Evolutionary conservation across 2,888 invertebrate genomes (phyloP), one percentile per base, ranked within the genome.

Genomic region (Drosophila tripunctata): DNA sequence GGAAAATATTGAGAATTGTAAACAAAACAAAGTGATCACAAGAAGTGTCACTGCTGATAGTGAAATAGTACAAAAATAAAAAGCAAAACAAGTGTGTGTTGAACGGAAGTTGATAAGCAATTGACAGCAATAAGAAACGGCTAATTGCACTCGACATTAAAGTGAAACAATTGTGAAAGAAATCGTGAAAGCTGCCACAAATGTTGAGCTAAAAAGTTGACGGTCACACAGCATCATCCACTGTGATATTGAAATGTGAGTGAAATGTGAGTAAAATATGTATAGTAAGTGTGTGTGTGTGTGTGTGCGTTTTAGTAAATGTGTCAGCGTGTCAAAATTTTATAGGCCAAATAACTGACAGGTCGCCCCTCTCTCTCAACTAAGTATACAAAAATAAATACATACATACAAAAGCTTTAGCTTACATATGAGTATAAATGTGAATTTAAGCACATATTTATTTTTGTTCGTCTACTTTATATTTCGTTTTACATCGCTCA

Each of bases 261-360:
- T 35, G 12, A 15, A 33, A 52, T 22, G 27, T 5, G 3, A 33
- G 10, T 33, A 15, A 3, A 44, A 54, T 40, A 12, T 17, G 5
- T 22, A 75, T 51, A n/a, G n/a, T n/a, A n/a, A n/a, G n/a, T n/a
- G n/a, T n/a, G n/a, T n/a, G n/a, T n/a, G n/a, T n/a, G n/a, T n/a
- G n/a, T n/a, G n/a, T n/a, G n/a, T n/a, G n/a, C n/a, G n/a, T n/a
- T n/a, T n/a, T n/a, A n/a, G n/a, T n/a, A n/a, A n/a, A 58, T 76
- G 84, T 86, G 81, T 86, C 87, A 86, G 68, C 71, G 63, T 83
- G 84, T 64, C 87, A 80, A 66, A 73, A 65, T 60, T 65, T 63
- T 60, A 61, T 45, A 52, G 48, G 55, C 22, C 47, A 27, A 30
- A 27, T 33, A 21, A 41, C 30, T 22, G 15, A 43, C 51, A 51